Evolutionary conservation across 2,797 vertebrate genomes (phyloP).

Genomic region (Notoglanidium macrostoma): DNA sequence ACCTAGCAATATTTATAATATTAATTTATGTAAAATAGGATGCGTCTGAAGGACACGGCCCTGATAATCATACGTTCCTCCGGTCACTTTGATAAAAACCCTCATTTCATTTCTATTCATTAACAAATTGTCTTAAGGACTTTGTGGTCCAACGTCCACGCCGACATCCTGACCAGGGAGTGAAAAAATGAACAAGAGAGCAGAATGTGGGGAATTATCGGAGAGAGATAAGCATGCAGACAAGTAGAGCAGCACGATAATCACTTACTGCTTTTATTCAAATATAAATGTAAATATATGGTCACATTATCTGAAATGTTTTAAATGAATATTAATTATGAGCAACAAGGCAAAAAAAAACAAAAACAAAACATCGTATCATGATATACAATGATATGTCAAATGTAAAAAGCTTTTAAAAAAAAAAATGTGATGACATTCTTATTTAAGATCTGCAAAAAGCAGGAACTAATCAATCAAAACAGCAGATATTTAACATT

Average conservation of each 20-base stretch:
- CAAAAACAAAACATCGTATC: not conserved
- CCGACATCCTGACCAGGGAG: not conserved
- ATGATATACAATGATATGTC: not conserved
- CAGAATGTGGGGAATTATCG: not conserved
- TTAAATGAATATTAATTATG: not conserved
- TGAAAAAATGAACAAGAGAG: not conserved
- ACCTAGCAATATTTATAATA: not conserved
- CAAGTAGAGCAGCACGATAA: not conserved
- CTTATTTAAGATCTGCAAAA: not conserved
- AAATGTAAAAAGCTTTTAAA: not conserved
- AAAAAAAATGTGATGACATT: not conserved
- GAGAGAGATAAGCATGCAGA: not conserved
- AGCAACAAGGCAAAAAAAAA: not conserved
- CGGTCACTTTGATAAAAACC: not conserved
- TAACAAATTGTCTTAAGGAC: not conserved
- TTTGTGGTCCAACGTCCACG: not conserved
- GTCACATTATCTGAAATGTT: not conserved
- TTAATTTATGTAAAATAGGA: not conserved
- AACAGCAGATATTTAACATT: not conserved
- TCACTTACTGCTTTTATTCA: not conserved
- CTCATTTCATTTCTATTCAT: not conserved
- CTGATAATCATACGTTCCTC: not conserved
- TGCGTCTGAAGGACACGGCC: not conserved
- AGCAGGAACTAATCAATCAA: not conserved
- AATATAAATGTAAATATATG: not conserved